Conservation (phyloP, 2,888 invertebrate genomes). For the Candidula unifasciata region DNA sequence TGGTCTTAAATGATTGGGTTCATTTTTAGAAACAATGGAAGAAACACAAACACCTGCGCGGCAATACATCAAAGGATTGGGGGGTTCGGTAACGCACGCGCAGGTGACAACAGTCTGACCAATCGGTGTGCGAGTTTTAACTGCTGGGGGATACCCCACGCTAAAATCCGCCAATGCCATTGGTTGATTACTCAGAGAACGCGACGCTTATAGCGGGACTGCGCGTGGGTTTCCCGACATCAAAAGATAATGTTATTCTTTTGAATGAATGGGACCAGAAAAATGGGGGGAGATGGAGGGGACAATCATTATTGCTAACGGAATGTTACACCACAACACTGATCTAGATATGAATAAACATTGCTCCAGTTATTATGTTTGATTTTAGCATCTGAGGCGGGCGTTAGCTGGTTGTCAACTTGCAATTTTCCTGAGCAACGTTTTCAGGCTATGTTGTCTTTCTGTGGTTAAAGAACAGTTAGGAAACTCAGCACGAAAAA, state of each 20-base stretch:
- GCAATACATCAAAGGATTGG: conserved; percentile 32
- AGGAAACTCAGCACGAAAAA: background rate
- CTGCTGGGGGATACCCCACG: conserved; percentile 29
- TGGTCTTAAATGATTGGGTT: conserved; percentile 7
- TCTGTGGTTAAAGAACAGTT: background rate
- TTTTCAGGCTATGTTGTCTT: background rate
- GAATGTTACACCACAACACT: conserved; percentile 19
- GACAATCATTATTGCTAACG: conserved; percentile 7
- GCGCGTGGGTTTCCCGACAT: conserved; percentile 26
- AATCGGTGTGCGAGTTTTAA: conserved; percentile 4
- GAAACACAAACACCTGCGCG: conserved; percentile 45
- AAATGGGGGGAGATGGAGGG: no score
- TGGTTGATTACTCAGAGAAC: conserved; percentile 19
- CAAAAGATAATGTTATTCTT: conserved; percentile 29
- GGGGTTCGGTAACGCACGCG: conserved; percentile 45
- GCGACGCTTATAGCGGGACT: conserved; percentile 43
- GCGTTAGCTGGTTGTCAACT: no score
- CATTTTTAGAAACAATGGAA: conserved; percentile 37
- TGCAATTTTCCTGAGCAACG: no score
- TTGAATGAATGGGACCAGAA: background rate
- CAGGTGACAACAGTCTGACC: conserved; percentile 42
- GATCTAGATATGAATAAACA: background rate
- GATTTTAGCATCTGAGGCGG: no score
- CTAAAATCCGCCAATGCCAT: conserved; percentile 11
- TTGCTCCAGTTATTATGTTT: background rate